Percentiles rank a stretch among this genome's conserved stretches.
phyloP scores from a whole-genome alignment of 2,888 invertebrate genomes.

The Anticlea derivata region DNA sequence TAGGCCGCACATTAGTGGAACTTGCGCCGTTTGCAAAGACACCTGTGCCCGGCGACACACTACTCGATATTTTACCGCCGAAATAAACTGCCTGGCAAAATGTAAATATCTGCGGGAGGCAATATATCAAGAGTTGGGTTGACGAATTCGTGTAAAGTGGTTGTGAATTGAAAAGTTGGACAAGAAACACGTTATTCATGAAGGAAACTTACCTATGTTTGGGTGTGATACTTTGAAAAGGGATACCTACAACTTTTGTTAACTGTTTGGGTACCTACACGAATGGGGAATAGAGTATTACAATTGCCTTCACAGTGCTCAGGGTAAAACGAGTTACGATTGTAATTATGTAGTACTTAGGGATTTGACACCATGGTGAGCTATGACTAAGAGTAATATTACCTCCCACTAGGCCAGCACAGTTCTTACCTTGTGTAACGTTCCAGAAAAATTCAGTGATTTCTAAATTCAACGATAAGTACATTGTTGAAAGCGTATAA shows the following conservation, averaged over 20 bases:
- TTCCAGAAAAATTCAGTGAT: not conserved
- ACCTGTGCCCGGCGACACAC: constrained; percentile 70
- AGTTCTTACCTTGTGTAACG: too few relatives aligned
- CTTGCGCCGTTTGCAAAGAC: constrained; percentile 75
- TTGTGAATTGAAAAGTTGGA: constrained; percentile 34
- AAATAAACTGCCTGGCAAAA: constrained; percentile 61
- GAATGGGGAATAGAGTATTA: not conserved
- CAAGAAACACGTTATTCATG: constrained; percentile 21
- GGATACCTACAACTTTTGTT: constrained; percentile 13
- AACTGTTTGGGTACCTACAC: constrained; percentile 4
- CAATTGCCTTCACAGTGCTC: too few relatives aligned
- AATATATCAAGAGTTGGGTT: constrained; percentile 51
- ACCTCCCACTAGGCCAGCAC: too few relatives aligned
- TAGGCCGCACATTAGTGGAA: constrained; percentile 81
- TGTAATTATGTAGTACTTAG: not conserved
- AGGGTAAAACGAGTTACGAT: too few relatives aligned
- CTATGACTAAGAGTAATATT: too few relatives aligned
- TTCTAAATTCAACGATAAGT: constrained; percentile 2
- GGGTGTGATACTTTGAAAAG: constrained; percentile 10
- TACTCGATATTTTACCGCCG: constrained; percentile 72
- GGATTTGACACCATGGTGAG: too few relatives aligned
- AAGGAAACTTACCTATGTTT: constrained; percentile 21
- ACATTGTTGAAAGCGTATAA: constrained; percentile 3
- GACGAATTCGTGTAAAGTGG: constrained; percentile 42
- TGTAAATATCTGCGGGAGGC: constrained; percentile 59